Base-by-base conservation (phyloP, 1,140 invertebrate genomes). In the Polypedilum pembai region DNA sequence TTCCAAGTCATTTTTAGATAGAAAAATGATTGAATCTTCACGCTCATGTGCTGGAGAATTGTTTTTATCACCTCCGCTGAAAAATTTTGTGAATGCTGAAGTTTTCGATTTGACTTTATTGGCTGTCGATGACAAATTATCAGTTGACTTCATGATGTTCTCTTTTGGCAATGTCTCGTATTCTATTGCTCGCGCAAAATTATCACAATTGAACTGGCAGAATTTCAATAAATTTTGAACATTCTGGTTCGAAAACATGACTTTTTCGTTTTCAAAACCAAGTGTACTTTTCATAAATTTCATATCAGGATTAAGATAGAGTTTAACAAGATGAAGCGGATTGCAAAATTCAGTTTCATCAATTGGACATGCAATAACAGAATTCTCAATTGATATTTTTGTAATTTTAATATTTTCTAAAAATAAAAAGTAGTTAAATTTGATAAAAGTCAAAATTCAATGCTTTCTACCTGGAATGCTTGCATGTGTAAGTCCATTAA, bases 191-290 rank as follows among this genome's bases (percentile, higher is more conserved):
- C 80, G 80, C 4, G 79, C 72, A 74, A 80, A 82, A 73, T 80
- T 77, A 76, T 83, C 83, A 75, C 81, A 77, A 81, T 87, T 86
- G 40, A 86, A 83, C 82, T 87, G 86, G 82, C 86, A 87, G 80
- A 86, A 87, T 80, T 85, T 86, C 75, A 87, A 82, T 80, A 86
- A 85, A 81, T 86, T 87, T 77, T 87, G 86, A 72, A 87, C 85
- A 78, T 85, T 85, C 8, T 84, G 82, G 78, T 86, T 86, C 75
- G 86, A 83, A 78, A 87, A 84, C 85, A 87, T 86, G 65, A 85
- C 81, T 76, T 87, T 86, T 76, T 87, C 86, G 73, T 80, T 84
- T 41, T 86, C 86, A 76, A 86, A 87, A 75, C 86, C 86, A 73
- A 87, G 80, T 76, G 84, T 83, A 2, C 85, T 85, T 76, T 85